These are phyloP conservation scores for Meandrusa payeni DNA, from an alignment of 2,888 invertebrate species.

Conservation along the genomic window DNA sequence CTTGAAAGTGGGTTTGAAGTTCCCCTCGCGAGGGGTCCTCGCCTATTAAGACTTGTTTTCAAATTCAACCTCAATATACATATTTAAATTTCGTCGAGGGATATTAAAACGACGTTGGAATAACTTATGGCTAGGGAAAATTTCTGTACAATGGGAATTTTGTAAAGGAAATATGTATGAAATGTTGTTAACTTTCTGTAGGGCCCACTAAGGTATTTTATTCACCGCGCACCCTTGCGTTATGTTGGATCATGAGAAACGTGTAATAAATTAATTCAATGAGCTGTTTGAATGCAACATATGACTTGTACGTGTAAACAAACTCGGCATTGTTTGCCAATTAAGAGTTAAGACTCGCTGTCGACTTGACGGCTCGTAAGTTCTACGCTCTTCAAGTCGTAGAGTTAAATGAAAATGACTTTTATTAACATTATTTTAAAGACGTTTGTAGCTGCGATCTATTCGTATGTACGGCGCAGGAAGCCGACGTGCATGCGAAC, in stretches of 20 bases:
- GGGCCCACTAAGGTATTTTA: background rate
- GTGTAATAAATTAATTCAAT: slow-evolving; percentile 35
- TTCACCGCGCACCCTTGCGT: slow-evolving; percentile 20
- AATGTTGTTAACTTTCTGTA: too few species aligned
- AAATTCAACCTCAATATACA: slow-evolving; percentile 23
- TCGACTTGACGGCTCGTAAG: slow-evolving; percentile 25
- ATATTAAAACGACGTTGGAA: slow-evolving; percentile 9
- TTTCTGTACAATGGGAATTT: slow-evolving; percentile 1
- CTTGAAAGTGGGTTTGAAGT: slow-evolving; percentile 19
- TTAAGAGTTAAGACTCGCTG: slow-evolving; percentile 49
- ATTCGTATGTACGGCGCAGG: slow-evolving; percentile 37
- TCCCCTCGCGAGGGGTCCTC: slow-evolving; percentile 21
- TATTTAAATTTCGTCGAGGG: slow-evolving; percentile 22
- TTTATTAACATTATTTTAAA: slow-evolving; percentile 34
- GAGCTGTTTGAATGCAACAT: slow-evolving; percentile 35
- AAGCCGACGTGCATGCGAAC: slow-evolving; percentile 50
- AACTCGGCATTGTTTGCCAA: slow-evolving; percentile 61
- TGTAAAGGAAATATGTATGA: background rate
- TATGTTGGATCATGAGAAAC: slow-evolving; percentile 36
- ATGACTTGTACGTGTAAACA: slow-evolving; percentile 27
- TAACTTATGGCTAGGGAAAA: background rate
- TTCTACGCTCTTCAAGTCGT: slow-evolving; percentile 17
- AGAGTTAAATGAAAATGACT: slow-evolving; percentile 31
- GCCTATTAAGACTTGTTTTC: slow-evolving; percentile 22
- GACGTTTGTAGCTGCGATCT: slow-evolving; percentile 29